A percentile compares a stretch with the other conserved stretches of the same genome.
These are phyloP conservation scores for Neosilurus hyrtlii DNA, from an alignment of 2,797 vertebrate genomes.

Conservation along the genomic window DNA sequence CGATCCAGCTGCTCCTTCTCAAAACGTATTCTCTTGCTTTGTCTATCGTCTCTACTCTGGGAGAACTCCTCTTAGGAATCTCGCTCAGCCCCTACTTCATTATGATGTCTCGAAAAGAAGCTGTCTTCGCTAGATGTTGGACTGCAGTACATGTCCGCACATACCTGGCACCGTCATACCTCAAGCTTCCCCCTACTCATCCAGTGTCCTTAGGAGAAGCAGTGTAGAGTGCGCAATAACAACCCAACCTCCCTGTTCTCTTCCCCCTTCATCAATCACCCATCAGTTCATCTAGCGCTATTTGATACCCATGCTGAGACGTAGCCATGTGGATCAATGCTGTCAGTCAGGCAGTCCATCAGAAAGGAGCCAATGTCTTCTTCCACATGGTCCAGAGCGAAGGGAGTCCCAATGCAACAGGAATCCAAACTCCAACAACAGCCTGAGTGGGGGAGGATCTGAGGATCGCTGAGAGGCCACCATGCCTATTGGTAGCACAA, in stretches of 20 bases:
- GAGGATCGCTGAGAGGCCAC: not conserved
- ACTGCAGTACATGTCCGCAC: conserved; percentile 26
- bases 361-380: conserved; percentile 48
- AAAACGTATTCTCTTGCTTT: conserved; percentile 18
- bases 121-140: conserved; percentile 53
- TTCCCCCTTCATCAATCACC: conserved; percentile 56
- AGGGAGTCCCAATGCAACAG: conserved; percentile 35
- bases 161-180: conserved; percentile 48
- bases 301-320: conserved; percentile 55
- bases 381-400: conserved; percentile 38
- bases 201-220: conserved; percentile 20
- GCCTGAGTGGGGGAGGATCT: conserved; percentile 33
- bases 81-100: conserved; percentile 38
- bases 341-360: conserved; percentile 57
- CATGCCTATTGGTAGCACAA: conserved; percentile 36
- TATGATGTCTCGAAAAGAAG: conserved; percentile 51
- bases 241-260: conserved; percentile 36
- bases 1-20: conserved; percentile 8
- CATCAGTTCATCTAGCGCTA: conserved; percentile 56
- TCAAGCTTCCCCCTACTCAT: conserved; percentile 25
- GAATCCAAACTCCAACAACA: conserved; percentile 27
- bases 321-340: conserved; percentile 52
- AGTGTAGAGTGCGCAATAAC: conserved; percentile 42
- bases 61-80: conserved; percentile 19
- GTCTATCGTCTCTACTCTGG: not conserved